A percentile compares a stretch with the other conserved stretches of the same genome.
Evolutionary conservation across 2,797 vertebrate species (phyloP).

Genomic region (Danio jaintianensis): DNA sequence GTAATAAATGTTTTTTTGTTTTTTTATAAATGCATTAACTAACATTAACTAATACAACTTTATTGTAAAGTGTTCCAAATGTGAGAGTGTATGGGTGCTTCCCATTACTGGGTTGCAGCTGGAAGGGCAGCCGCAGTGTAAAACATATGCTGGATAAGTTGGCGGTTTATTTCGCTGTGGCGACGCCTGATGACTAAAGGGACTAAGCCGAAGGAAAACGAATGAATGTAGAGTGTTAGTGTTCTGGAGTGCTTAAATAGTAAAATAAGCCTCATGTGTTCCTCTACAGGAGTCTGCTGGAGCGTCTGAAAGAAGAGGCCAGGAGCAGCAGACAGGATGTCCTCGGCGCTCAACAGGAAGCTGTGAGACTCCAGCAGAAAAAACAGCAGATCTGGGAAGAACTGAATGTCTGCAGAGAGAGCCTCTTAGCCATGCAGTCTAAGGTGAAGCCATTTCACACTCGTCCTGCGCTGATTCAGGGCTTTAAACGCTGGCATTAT

Average conservation of each 20-base stretch:
- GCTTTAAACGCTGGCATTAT: conserved; percentile 56
- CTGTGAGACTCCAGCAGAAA: conserved; percentile 65
- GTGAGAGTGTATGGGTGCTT: no score
- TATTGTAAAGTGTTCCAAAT: no score
- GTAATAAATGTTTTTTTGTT: no score
- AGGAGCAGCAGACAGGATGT: conserved; percentile 63
- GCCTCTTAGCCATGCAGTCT: conserved; percentile 61
- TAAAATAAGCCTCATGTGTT: conserved; percentile 1
- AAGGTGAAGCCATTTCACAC: conserved; percentile 68
- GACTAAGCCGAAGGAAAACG: no score
- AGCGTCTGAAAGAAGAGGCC: conserved; percentile 65
- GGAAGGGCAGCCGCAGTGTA: no score
- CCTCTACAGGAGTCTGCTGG: conserved; percentile 66
- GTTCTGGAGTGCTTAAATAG: conserved; percentile 24
- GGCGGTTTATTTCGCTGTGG: no score
- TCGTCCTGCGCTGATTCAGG: neutral
- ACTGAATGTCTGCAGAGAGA: conserved; percentile 63
- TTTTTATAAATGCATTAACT: no score
- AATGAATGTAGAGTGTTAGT: no score
- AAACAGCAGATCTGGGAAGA: conserved; percentile 58
- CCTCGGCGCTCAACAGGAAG: conserved; percentile 67
- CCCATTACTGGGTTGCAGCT: no score
- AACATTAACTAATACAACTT: no score
- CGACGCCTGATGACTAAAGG: no score
- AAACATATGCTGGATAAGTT: no score